phyloP scores from a whole-genome alignment of 2,888 invertebrate species.

The Plutella xylostella region DNA sequence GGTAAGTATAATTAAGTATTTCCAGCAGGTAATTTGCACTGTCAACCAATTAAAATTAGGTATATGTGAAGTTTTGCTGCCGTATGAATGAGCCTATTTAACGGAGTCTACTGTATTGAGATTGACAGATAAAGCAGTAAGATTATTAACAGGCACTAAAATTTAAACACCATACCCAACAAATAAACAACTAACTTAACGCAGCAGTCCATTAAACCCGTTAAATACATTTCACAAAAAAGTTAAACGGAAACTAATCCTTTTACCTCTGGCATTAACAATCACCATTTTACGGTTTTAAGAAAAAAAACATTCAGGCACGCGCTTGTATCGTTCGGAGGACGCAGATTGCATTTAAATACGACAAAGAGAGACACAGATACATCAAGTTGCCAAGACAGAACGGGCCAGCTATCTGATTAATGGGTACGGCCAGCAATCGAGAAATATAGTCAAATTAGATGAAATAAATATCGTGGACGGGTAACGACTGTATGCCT shows the following conservation, averaged over 20 bases:
- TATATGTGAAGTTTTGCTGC: too few relatives aligned
- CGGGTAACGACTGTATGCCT: background rate
- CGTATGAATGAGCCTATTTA: too few relatives aligned
- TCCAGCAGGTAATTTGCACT: too few relatives aligned
- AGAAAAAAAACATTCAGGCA: conserved; percentile 44
- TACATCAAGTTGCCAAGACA: conserved; percentile 14
- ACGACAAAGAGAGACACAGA: conserved; percentile 28
- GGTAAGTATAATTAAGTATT: too few relatives aligned
- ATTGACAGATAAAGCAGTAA: too few relatives aligned
- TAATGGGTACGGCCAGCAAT: conserved; percentile 45
- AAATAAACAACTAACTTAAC: too few relatives aligned
- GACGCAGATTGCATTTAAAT: conserved; percentile 51
- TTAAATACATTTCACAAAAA: too few relatives aligned
- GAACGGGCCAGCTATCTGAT: conserved; percentile 38
- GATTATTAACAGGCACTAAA: too few relatives aligned
- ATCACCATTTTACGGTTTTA: conserved; percentile 53
- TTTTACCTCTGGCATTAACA: conserved; percentile 30
- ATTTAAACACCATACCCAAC: too few relatives aligned
- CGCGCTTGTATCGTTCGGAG: conserved; percentile 44
- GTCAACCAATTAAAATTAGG: too few relatives aligned
- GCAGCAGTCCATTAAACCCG: too few relatives aligned
- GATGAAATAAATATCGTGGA: conserved; percentile 50
- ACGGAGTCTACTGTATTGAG: too few relatives aligned
- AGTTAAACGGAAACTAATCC: conserved; percentile 39
- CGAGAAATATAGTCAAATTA: conserved; percentile 64